A percentile compares a stretch with the other conserved stretches of the same genome.
Conservation (phyloP, 2,797 vertebrate genomes). For the Novumbra hubbsi region DNA sequence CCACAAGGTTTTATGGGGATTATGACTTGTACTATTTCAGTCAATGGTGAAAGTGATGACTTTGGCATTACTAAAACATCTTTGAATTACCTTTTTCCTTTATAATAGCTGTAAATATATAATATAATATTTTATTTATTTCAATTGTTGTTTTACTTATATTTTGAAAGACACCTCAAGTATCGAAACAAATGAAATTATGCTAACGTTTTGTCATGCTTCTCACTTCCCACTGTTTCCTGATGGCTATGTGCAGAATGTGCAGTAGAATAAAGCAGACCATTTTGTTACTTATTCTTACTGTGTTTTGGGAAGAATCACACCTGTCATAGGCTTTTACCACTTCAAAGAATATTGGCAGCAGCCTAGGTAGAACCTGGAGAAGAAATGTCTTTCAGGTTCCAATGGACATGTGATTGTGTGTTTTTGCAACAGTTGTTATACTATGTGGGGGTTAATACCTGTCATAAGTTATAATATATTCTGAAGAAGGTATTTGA, state of each 20-base stretch:
- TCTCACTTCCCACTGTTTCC: conserved; percentile 57
- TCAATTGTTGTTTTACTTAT: conserved; percentile 48
- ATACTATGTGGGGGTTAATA: not conserved
- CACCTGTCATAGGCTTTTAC: not conserved
- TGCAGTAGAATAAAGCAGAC: conserved; percentile 59
- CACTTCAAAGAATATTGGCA: not conserved
- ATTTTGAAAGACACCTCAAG: conserved; percentile 46
- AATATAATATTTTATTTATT: conserved; percentile 60
- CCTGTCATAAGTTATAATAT: not conserved
- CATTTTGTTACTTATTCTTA: conserved; percentile 32
- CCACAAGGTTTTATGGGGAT: too few species aligned
- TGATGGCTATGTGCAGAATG: conserved; percentile 31
- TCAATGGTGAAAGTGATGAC: conserved; percentile 18
- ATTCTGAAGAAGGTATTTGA: not conserved
- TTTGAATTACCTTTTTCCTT: conserved; percentile 67
- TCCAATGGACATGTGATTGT: not conserved
- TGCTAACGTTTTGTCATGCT: conserved; percentile 56
- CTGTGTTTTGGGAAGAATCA: conserved; percentile 8
- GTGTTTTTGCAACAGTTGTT: not conserved
- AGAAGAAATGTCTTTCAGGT: not conserved
- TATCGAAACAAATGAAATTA: conserved; percentile 37
- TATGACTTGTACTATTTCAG: too few species aligned
- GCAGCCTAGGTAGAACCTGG: not conserved
- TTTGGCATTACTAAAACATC: conserved; percentile 63
- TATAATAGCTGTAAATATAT: conserved; percentile 66